Conservation (phyloP, 2,113 vertebrate species). For the Aegypius monachus region DNA sequence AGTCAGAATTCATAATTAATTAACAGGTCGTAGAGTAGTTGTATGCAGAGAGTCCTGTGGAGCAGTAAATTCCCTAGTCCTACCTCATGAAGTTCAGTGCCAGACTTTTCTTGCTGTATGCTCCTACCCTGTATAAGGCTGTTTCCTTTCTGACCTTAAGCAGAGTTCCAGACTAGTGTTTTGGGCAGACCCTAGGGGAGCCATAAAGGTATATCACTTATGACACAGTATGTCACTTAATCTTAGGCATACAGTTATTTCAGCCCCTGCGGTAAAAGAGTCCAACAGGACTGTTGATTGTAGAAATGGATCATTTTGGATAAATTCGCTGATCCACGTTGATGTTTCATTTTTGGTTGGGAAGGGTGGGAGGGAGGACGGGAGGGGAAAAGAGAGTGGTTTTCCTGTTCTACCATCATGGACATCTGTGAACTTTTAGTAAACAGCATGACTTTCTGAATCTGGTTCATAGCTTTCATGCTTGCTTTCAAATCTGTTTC, state of each 20-base stretch:
- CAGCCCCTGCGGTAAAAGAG: not conserved
- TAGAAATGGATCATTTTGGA: not conserved
- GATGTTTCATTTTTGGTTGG: not conserved
- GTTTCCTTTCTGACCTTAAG: conserved; percentile 41
- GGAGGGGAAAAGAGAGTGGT: not conserved
- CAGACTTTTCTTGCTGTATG: not conserved
- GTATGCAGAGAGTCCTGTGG: not conserved
- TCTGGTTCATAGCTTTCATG: conserved; percentile 5
- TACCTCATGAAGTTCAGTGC: conserved; percentile 33
- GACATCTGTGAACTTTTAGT: not conserved
- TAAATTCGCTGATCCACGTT: not conserved
- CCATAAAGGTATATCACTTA: conserved; percentile 13
- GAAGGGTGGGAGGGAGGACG: not conserved
- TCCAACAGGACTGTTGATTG: not conserved
- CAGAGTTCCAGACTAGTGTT: conserved; percentile 35
- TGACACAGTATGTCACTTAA: not conserved
- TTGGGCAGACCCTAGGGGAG: not conserved
- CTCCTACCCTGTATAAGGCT: not conserved
- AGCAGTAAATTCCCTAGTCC: conserved; percentile 50
- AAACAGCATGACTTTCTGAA: not conserved
- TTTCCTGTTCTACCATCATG: not conserved
- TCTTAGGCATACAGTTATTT: not conserved
- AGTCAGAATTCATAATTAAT: conserved; percentile 61
- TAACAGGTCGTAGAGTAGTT: conserved; percentile 49
- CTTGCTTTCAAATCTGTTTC: conserved; percentile 2